Conservation (phyloP, 2,888 invertebrate species). For the Nemotelus pantherinus region DNA sequence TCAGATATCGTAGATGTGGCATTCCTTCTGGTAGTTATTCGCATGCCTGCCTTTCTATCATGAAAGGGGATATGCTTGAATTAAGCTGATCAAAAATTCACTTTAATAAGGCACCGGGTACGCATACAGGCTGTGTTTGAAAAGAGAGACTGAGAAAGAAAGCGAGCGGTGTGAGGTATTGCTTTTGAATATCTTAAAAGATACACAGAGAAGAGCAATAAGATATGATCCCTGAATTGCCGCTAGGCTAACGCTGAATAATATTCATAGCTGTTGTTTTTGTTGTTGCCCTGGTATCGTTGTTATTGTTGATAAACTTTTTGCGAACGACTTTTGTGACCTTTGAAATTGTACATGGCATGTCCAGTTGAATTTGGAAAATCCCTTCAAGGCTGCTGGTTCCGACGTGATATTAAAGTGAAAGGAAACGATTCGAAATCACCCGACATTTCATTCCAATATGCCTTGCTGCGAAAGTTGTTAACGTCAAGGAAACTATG, state of each 20-base stretch:
- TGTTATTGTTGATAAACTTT: not conserved
- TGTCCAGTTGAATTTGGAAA: slow-evolving; percentile 12
- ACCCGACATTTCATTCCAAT: too few species aligned
- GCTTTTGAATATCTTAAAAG: not conserved
- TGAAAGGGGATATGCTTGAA: slow-evolving; percentile 38
- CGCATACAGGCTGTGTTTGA: not conserved
- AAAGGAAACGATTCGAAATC: too few species aligned
- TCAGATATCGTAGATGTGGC: not conserved
- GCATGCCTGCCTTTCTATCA: slow-evolving; percentile 25
- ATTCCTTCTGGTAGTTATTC: slow-evolving; percentile 4
- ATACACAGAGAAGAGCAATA: slow-evolving; percentile 27
- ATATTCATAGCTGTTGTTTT: not conserved
- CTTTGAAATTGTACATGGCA: slow-evolving; percentile 30
- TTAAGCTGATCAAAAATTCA: slow-evolving; percentile 42
- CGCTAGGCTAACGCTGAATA: not conserved
- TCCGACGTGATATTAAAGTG: too few species aligned
- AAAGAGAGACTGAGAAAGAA: not conserved
- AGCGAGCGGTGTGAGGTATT: not conserved
- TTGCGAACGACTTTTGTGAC: not conserved
- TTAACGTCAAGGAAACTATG: too few species aligned
- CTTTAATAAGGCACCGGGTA: slow-evolving; percentile 16
- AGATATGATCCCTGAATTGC: slow-evolving; percentile 30
- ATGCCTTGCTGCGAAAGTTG: too few species aligned
- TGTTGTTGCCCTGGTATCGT: not conserved
- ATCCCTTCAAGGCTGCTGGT: too few species aligned